Conservation (phyloP, 1,140 invertebrate genomes). For the Diabrotica undecimpunctata region DNA sequence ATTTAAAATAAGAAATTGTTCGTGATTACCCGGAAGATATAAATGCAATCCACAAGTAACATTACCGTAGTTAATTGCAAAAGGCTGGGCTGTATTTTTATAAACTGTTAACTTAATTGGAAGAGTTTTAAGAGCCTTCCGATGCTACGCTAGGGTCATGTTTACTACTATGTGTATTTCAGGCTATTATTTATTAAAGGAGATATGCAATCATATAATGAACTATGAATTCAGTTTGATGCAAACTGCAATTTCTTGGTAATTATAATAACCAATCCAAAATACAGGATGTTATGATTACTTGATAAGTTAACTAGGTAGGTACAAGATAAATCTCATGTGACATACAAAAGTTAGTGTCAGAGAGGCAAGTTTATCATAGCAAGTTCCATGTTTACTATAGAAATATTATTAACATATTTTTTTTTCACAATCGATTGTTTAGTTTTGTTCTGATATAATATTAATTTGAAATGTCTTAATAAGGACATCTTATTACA, state of each 20-base stretch:
- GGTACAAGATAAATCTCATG: no score
- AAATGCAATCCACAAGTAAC: slow-evolving; percentile 23
- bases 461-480: no score
- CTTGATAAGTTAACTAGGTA: not conserved
- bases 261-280: slow-evolving; percentile 12
- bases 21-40: slow-evolving; percentile 31
- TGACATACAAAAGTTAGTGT: no score
- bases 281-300: slow-evolving; percentile 10
- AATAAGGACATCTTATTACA: no score
- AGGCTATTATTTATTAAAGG: slow-evolving; percentile 18
- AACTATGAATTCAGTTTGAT: slow-evolving; percentile 17
- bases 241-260: slow-evolving; percentile 11
- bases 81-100: slow-evolving; percentile 29
- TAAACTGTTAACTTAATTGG: slow-evolving; percentile 19
- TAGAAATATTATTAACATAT: no score
- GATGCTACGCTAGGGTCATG: slow-evolving; percentile 17
- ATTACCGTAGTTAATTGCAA: slow-evolving; percentile 31
- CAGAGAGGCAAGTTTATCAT: no score
- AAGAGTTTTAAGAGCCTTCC: slow-evolving; percentile 20
- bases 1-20: slow-evolving; percentile 25
- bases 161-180: slow-evolving; percentile 22
- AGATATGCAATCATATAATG: slow-evolving; percentile 17
- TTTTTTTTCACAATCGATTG: no score
- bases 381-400: no score
- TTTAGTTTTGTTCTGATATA: no score